phyloP scores from a whole-genome alignment of 2,888 invertebrate species.

The Phasia obesa region DNA sequence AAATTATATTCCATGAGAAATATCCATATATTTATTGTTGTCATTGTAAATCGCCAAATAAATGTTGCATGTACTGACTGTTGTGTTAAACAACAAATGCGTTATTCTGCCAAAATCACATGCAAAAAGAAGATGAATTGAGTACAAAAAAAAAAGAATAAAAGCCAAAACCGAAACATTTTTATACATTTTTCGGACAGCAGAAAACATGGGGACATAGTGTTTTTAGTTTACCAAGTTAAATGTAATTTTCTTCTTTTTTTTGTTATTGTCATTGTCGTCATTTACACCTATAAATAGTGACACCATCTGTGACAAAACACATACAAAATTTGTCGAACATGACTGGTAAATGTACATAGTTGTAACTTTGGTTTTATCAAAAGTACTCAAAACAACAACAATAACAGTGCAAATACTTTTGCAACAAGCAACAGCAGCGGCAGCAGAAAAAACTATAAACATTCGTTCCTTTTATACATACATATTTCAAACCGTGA shows the following conservation, averaged over 20 bases:
- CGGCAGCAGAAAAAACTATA: conserved; percentile 3
- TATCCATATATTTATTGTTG: conserved; percentile 25
- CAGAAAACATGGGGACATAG: conserved; percentile 38
- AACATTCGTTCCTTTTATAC: conserved; percentile 42
- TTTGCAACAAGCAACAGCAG: conserved; percentile 41
- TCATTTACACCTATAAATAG: conserved; percentile 72
- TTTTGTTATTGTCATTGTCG: conserved; percentile 40
- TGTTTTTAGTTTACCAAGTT: conserved; percentile 50
- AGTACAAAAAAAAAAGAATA: neutral
- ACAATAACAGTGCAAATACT: conserved; percentile 19
- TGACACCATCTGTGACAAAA: conserved; percentile 71
- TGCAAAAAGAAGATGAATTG: conserved; percentile 14
- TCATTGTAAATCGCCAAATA: conserved; percentile 54
- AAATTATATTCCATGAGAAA: conserved; percentile 5
- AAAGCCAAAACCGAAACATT: conserved; percentile 60
- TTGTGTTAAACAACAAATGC: conserved; percentile 32
- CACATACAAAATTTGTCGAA: conserved; percentile 72
- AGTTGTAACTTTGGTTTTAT: conserved; percentile 61
- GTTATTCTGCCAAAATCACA: conserved; percentile 43
- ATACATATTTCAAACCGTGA: conserved; percentile 29
- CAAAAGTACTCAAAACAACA: conserved; percentile 50
- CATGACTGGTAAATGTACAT: conserved; percentile 69
- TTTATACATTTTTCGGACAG: conserved; percentile 53
- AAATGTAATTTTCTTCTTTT: conserved; percentile 50
- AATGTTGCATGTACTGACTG: conserved; percentile 19